These are phyloP conservation scores for Alca torda DNA, from an alignment of 2,797 vertebrate species.

Conservation along the genomic window DNA sequence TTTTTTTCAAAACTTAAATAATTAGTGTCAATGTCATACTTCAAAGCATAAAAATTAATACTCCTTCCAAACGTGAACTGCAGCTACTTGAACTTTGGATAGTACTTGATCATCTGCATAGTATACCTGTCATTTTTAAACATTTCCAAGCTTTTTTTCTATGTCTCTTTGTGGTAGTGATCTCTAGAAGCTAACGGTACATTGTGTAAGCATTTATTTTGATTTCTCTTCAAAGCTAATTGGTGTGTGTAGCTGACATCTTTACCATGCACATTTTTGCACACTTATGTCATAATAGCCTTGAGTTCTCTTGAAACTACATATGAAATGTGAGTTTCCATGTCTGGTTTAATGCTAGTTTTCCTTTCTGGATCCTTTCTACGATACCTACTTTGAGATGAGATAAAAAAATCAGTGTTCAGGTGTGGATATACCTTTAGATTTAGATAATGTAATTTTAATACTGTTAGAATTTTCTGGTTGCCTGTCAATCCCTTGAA, in stretches of 20 bases:
- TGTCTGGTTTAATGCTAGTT: neutral
- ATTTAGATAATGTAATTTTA: neutral
- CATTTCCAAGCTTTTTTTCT: neutral
- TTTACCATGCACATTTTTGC: neutral
- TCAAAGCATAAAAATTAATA: neutral
- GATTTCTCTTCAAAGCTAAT: neutral
- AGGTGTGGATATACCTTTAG: neutral
- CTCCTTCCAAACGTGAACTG: neutral
- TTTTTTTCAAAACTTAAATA: neutral
- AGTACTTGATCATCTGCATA: neutral
- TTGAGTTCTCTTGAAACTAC: neutral
- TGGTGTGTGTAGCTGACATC: neutral
- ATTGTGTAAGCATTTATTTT: neutral
- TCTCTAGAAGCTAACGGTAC: neutral
- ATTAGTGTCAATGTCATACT: neutral
- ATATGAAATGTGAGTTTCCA: neutral
- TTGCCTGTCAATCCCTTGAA: neutral
- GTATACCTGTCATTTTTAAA: neutral
- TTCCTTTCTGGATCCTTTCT: neutral
- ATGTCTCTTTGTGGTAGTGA: neutral
- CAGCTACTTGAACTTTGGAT: neutral
- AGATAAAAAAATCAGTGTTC: neutral
- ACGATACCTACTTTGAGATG: neutral
- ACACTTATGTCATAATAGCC: neutral
- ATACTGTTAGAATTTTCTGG: neutral